phyloP scores from a whole-genome alignment of 2,113 vertebrate species.

The Etheostoma cragini region DNA sequence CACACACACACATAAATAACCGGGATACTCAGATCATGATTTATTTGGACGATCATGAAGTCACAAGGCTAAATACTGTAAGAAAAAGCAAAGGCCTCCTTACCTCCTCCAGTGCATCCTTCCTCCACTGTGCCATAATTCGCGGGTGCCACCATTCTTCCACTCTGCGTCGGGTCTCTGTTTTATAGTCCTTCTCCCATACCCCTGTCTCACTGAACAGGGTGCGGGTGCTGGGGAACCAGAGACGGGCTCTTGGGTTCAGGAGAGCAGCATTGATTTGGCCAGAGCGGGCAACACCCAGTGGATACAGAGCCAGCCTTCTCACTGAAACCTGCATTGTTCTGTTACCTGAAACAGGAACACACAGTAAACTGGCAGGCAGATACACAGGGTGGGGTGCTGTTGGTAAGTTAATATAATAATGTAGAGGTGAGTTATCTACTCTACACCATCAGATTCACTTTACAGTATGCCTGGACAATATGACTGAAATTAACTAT shows the following conservation, averaged over 20 bases:
- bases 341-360: conserved; percentile 42
- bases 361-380: background rate
- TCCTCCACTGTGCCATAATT: conserved; percentile 86
- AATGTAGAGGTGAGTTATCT: background rate
- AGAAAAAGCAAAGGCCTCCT: conserved; percentile 52
- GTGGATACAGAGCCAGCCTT: conserved; percentile 69
- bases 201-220: conserved; percentile 91
- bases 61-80: background rate
- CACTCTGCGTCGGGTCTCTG: conserved; percentile 88
- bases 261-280: conserved; percentile 17
- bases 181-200: conserved; percentile 90
- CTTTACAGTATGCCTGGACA: background rate
- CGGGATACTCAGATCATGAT: background rate
- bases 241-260: background rate
- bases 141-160: conserved; percentile 91
- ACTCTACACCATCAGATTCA: too few species aligned
- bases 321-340: conserved; percentile 81
- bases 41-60: background rate
- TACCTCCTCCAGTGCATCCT: conserved; percentile 83
- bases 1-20: background rate
- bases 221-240: conserved; percentile 64
- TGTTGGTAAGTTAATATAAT: background rate
- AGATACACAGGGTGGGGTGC: background rate
- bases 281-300: conserved; percentile 62
- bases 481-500: background rate